phyloP scores from a whole-genome alignment of 2,797 vertebrate genomes.

The Ctenosaura bakeri region DNA sequence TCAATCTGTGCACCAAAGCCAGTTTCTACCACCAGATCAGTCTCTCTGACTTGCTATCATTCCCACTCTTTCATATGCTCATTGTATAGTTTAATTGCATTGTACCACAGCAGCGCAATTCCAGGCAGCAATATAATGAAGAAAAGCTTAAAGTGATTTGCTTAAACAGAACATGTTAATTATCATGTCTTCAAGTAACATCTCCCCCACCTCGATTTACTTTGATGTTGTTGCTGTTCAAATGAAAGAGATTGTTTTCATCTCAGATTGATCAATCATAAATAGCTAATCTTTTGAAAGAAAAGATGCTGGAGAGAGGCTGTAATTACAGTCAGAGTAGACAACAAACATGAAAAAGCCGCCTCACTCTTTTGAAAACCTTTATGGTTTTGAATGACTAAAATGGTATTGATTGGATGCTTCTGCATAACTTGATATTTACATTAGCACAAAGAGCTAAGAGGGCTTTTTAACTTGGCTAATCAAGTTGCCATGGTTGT shows the following conservation, averaged over 20 bases:
- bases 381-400: not conserved
- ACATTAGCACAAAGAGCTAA: constrained; percentile 33
- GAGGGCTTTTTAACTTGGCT: constrained; percentile 17
- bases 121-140: constrained; percentile 10
- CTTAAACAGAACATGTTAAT: constrained; percentile 9
- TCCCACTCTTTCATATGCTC: not conserved
- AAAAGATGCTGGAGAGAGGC: constrained; percentile 21
- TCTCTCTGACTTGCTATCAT: not conserved
- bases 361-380: not conserved
- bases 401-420: not conserved
- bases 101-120: constrained; percentile 6
- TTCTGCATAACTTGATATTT: constrained; percentile 24
- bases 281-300: constrained; percentile 24
- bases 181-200: not conserved
- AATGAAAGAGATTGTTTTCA: constrained; percentile 35
- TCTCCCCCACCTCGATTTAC: not conserved
- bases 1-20: not conserved
- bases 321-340: not conserved
- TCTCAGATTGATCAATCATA: constrained; percentile 22
- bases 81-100: not conserved
- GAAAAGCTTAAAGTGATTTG: constrained; percentile 1
- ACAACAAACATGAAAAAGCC: not conserved
- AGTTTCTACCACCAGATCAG: not conserved
- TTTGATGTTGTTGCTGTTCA: constrained; percentile 14
- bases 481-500: constrained; percentile 31